A percentile compares a stretch with the other conserved stretches of the same genome.
Evolutionary conservation across 2,113 vertebrate species (phyloP).

Genomic region (Mormoops blainvillei): DNA sequence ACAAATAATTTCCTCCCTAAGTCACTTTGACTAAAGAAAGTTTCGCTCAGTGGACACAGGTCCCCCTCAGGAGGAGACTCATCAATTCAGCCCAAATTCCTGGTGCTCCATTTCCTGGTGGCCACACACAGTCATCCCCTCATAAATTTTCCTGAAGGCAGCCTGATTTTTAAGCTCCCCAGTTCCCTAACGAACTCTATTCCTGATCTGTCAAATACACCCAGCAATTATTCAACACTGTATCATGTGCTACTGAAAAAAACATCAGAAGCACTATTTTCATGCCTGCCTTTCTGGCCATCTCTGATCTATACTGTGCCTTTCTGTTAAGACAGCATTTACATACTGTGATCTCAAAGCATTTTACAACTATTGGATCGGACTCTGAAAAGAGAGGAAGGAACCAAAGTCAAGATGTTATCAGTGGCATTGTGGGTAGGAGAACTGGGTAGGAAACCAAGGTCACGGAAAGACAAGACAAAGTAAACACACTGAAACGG

Average conservation of each 20-base stretch:
- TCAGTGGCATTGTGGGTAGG: not conserved
- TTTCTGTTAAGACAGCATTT: not conserved
- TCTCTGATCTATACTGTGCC: not conserved
- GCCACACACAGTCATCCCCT: slow-evolving; percentile 20
- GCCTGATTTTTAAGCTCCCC: slow-evolving; percentile 26
- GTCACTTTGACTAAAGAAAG: not conserved
- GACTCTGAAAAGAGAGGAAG: not conserved
- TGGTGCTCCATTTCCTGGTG: not conserved
- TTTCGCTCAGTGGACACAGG: not conserved
- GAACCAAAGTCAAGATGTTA: not conserved
- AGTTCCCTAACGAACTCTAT: slow-evolving; percentile 34
- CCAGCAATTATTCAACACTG: slow-evolving; percentile 11
- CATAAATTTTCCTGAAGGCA: slow-evolving; percentile 48
- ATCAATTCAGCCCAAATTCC: not conserved
- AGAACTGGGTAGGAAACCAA: not conserved
- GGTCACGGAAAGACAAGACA: not conserved
- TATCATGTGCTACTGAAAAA: not conserved
- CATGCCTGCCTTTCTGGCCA: not conserved
- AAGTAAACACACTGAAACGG: not conserved
- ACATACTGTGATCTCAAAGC: not conserved
- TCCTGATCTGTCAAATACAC: slow-evolving; percentile 2
- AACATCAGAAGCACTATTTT: not conserved
- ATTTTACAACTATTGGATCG: not conserved
- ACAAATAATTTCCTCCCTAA: not conserved
- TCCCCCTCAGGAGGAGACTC: not conserved